Percentiles rank a stretch among this genome's conserved stretches.
Conservation (phyloP, 2,888 invertebrate genomes). For the Erynnis tages region DNA sequence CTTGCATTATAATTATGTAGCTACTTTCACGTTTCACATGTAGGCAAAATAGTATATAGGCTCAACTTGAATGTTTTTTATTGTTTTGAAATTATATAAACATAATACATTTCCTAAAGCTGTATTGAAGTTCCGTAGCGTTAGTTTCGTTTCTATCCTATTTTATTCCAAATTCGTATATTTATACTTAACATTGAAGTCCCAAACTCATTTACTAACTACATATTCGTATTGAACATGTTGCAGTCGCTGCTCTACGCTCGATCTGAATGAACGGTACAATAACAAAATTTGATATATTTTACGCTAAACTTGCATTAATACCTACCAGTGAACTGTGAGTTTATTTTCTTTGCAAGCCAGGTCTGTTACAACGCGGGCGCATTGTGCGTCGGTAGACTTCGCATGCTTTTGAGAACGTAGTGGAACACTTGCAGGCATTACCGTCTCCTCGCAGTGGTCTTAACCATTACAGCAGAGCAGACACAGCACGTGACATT, state of each 20-base stretch:
- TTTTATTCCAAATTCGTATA: no score
- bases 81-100: not conserved
- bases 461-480: no score
- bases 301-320: constrained; percentile 11
- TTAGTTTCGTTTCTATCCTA: no score
- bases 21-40: constrained; percentile 12
- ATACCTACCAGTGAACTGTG: constrained; percentile 12
- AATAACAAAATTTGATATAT: constrained; percentile 22
- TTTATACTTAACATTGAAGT: not conserved
- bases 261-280: constrained; percentile 24
- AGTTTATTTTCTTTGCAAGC: constrained; percentile 10
- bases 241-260: constrained; percentile 4
- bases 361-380: no score
- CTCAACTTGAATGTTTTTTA: not conserved
- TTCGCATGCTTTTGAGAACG: no score
- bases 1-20: constrained; percentile 12
- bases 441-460: no score
- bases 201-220: not conserved
- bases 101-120: no score
- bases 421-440: no score
- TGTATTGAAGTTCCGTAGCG: no score
- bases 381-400: no score
- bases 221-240: constrained; percentile 12
- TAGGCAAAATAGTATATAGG: not conserved
- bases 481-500: no score